phyloP scores from a whole-genome alignment of 2,797 vertebrate species.

The Chaenodraco wilsoni region DNA sequence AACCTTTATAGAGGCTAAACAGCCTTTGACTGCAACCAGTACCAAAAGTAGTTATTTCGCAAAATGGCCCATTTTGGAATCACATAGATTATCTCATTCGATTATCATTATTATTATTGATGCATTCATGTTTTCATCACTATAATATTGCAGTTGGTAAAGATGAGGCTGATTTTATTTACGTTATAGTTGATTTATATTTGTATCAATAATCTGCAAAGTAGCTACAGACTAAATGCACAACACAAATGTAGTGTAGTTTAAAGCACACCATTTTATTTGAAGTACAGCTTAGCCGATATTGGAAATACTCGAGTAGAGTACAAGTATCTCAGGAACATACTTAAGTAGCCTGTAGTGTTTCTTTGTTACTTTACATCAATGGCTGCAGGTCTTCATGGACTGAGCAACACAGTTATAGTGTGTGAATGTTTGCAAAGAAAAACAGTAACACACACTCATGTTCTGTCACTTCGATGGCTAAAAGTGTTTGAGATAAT shows the following conservation, averaged over 20 bases:
- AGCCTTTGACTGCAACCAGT: neutral
- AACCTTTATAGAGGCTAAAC: too few relatives aligned
- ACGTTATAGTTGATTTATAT: neutral
- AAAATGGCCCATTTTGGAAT: neutral
- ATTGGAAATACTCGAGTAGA: neutral
- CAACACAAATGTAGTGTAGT: neutral
- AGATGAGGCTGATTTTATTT: neutral
- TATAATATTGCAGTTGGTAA: neutral
- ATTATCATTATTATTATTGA: neutral
- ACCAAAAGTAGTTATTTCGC: neutral
- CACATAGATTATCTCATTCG: neutral
- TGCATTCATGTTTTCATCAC: neutral
- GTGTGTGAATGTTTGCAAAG: conserved; percentile 35
- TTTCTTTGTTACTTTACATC: neutral
- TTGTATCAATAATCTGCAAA: neutral
- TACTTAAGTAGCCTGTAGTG: neutral
- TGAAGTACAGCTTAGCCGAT: neutral
- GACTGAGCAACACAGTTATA: conserved; percentile 38
- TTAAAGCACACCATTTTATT: neutral
- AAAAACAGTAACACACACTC: conserved; percentile 26
- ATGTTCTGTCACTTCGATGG: conserved; percentile 50
- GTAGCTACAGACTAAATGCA: neutral
- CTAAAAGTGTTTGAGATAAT: conserved; percentile 66
- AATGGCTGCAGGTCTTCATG: conserved; percentile 12
- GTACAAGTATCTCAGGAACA: neutral